These are phyloP conservation scores for Drosophila littoralis DNA, from an alignment of 1,140 invertebrate genomes.

Conservation along the genomic window DNA sequence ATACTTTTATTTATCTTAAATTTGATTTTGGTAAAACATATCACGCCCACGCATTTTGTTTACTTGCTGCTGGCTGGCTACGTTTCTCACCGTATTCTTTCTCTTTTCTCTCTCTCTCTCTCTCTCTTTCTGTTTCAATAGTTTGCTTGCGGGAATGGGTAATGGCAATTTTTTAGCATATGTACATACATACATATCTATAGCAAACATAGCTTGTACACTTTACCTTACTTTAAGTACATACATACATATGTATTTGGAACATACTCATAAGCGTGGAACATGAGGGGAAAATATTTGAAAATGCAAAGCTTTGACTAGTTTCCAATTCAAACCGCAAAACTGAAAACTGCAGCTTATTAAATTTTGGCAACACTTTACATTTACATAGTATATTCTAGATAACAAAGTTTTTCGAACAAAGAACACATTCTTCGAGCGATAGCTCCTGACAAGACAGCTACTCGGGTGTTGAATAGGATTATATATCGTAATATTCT, in stretches of 20 bases:
- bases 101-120: conserved; percentile 56
- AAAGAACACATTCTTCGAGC: too few relatives aligned
- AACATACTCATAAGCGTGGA: too few relatives aligned
- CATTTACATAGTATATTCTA: too few relatives aligned
- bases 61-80: conserved; percentile 31
- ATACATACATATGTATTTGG: background rate
- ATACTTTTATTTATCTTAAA: background rate
- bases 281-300: too few relatives aligned
- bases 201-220: conserved; percentile 27
- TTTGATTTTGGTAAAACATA: conserved; percentile 1
- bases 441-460: too few relatives aligned
- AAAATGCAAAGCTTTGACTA: too few relatives aligned
- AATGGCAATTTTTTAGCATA: conserved; percentile 64
- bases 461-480: too few relatives aligned
- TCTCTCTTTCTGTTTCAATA: conserved; percentile 62
- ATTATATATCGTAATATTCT: too few relatives aligned
- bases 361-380: too few relatives aligned
- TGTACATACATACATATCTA: conserved; percentile 15
- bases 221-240: conserved; percentile 25
- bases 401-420: too few relatives aligned
- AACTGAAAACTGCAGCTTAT: too few relatives aligned
- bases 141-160: conserved; percentile 76
- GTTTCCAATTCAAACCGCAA: too few relatives aligned
- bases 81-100: conserved; percentile 49
- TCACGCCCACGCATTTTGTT: conserved; percentile 31